These are phyloP conservation scores for Hippolais icterina DNA, from an alignment of 2,113 vertebrate species.

Conservation along the genomic window DNA sequence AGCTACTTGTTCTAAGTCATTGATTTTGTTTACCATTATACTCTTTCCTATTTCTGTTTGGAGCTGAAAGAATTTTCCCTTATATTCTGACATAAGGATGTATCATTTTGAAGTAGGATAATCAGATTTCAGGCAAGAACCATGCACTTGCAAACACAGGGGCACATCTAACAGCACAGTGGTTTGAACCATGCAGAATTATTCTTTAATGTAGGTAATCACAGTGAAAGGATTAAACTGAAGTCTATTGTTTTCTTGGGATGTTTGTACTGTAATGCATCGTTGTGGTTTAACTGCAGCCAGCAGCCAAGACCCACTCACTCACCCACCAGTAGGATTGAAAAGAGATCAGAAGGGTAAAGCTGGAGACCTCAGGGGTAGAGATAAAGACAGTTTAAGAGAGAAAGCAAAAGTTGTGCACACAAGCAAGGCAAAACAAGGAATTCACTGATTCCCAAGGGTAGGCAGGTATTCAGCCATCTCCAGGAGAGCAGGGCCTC, in stretches of 20 bases:
- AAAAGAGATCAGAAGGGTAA: background rate
- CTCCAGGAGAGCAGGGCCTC: background rate
- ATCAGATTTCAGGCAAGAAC: background rate
- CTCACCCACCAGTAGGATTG: rapidly evolving
- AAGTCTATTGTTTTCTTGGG: background rate
- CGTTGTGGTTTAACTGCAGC: background rate
- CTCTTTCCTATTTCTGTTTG: background rate
- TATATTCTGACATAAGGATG: background rate
- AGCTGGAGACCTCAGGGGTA: background rate
- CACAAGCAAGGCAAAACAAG: background rate
- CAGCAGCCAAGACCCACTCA: background rate
- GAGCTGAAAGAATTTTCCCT: background rate
- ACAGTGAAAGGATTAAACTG: background rate
- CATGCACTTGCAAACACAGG: background rate
- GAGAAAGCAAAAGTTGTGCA: background rate
- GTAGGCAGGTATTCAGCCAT: background rate
- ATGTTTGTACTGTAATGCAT: background rate
- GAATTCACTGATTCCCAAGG: background rate
- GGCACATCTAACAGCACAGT: background rate
- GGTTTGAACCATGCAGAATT: background rate
- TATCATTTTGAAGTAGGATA: background rate
- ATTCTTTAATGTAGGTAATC: background rate
- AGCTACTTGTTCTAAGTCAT: background rate
- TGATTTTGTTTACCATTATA: slow-evolving; percentile 35
- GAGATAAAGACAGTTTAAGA: background rate